phyloP scores from a whole-genome alignment of 37 sponge, comb jelly and placozoan genomes.

The Bolinopsis microptera region DNA sequence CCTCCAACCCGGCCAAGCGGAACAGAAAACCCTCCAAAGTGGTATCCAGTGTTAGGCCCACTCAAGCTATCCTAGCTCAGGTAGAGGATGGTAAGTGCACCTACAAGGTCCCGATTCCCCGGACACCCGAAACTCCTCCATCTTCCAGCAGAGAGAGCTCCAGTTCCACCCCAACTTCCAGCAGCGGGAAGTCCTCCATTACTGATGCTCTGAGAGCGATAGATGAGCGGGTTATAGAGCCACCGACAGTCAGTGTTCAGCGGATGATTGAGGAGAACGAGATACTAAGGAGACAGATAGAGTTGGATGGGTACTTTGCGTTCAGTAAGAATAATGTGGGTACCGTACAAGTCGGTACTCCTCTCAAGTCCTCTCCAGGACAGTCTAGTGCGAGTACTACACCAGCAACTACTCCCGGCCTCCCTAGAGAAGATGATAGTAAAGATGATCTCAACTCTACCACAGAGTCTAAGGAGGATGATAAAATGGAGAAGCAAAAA shows the following conservation, averaged over 20 bases:
- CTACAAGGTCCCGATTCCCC: constrained; percentile 47
- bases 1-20: not conserved
- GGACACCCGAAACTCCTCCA: not conserved
- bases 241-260: constrained; percentile 41
- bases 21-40: not conserved
- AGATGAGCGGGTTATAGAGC: constrained; percentile 27
- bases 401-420: not conserved
- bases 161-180: not conserved
- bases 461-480: not conserved
- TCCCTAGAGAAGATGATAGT: not conserved
- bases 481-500: not conserved
- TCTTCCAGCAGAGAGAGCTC: not conserved
- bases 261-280: constrained; percentile 50
- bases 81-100: constrained; percentile 29
- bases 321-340: not conserved
- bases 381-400: not conserved
- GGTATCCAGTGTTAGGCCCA: constrained; percentile 49
- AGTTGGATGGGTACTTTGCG: constrained; percentile 21
- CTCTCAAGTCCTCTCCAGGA: not conserved
- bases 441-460: constrained; percentile 17
- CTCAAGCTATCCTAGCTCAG: constrained; percentile 12
- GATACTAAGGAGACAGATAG: not conserved
- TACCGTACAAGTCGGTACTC: not conserved
- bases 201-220: constrained; percentile 36
- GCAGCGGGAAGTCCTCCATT: not conserved